A percentile compares a stretch with the other conserved stretches of the same genome.
Evolutionary conservation across 2,797 vertebrate genomes (phyloP).

Genomic region (Hydrolagus colliei): DNA sequence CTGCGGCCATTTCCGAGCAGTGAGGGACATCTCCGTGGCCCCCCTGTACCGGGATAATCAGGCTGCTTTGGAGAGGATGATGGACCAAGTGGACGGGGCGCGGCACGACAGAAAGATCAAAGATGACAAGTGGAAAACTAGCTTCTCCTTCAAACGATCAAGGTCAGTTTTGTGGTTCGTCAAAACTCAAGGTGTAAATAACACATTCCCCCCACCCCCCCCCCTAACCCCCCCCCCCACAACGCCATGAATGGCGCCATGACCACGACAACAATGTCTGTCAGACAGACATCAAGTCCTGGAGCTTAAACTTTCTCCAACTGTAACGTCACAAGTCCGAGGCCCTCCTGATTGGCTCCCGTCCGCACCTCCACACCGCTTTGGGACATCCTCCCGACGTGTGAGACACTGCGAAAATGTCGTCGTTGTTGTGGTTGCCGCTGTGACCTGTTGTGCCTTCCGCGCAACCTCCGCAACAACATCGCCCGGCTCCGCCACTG

Average conservation of each 20-base stretch:
- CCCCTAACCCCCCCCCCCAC: neutral
- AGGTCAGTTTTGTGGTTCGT: conserved; percentile 10
- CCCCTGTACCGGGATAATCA: conserved; percentile 27
- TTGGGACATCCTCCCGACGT: too few relatives aligned
- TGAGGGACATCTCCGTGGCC: conserved; percentile 35
- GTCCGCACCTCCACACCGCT: too few relatives aligned
- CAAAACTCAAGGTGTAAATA: neutral
- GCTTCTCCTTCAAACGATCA: conserved; percentile 31
- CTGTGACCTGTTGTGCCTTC: too few relatives aligned
- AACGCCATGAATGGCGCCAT: neutral
- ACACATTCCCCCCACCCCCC: neutral
- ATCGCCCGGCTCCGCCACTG: too few relatives aligned
- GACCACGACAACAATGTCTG: too few relatives aligned
- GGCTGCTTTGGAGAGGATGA: conserved; percentile 33
- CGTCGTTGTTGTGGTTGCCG: too few relatives aligned
- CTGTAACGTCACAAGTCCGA: too few relatives aligned
- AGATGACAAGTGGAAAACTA: conserved; percentile 26
- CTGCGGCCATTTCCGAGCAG: conserved; percentile 36
- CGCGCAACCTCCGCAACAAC: too few relatives aligned
- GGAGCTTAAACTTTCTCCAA: too few relatives aligned
- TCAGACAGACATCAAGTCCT: too few relatives aligned
- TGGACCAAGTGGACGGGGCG: conserved; percentile 34
- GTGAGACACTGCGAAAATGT: too few relatives aligned
- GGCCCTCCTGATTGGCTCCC: too few relatives aligned
- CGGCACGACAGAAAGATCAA: conserved; percentile 29